Evolutionary conservation across 2,797 vertebrate genomes (phyloP).

Genomic region (Argentina silus): DNA sequence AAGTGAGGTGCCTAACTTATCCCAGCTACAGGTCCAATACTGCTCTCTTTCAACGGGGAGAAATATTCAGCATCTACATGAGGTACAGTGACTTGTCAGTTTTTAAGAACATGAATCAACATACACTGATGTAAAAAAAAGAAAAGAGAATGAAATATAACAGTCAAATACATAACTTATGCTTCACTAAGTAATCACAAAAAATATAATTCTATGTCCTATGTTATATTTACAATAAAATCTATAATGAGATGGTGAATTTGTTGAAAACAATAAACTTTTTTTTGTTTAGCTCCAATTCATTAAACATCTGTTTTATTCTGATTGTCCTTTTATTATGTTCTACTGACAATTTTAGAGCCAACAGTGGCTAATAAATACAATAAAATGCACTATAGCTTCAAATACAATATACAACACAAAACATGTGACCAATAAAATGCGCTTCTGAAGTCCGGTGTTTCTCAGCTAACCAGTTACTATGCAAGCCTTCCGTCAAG

Average conservation of each 20-base stretch:
- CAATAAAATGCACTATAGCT: slow-evolving; percentile 85
- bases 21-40: slow-evolving; percentile 74
- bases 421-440: slow-evolving; percentile 75
- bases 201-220: slow-evolving; percentile 98
- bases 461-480: slow-evolving; percentile 82
- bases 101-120: slow-evolving; percentile 87
- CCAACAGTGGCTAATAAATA: slow-evolving; percentile 96
- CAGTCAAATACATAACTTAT: slow-evolving; percentile 96
- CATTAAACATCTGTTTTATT: slow-evolving; percentile 64
- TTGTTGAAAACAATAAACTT: slow-evolving; percentile 74
- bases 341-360: slow-evolving; percentile 92
- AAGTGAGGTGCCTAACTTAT: slow-evolving; percentile 72
- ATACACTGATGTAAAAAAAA: slow-evolving; percentile 71
- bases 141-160: slow-evolving; percentile 56
- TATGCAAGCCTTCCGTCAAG: slow-evolving; percentile 79
- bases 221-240: slow-evolving; percentile 98
- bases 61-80: slow-evolving; percentile 85
- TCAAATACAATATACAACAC: slow-evolving; percentile 85
- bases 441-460: slow-evolving; percentile 77
- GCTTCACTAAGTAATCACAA: slow-evolving; percentile 90
- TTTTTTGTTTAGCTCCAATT: slow-evolving; percentile 87
- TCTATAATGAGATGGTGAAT: slow-evolving; percentile 91
- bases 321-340: slow-evolving; percentile 90
- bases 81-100: slow-evolving; percentile 90
- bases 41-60: slow-evolving; percentile 73